phyloP scores from a whole-genome alignment of 2,797 vertebrate genomes.

The Megalops cyprinoides region DNA sequence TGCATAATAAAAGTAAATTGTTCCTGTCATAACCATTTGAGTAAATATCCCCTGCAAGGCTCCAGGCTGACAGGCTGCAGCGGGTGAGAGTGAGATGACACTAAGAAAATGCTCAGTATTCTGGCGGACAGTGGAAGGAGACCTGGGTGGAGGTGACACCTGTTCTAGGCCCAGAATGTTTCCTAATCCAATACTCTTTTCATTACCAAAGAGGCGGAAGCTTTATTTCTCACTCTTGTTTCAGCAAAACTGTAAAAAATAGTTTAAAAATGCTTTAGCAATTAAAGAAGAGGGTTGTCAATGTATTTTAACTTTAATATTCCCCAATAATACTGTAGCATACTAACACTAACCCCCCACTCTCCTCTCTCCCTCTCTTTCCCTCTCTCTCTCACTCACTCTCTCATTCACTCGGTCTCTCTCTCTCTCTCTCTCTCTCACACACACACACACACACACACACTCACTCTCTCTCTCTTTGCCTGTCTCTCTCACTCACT shows the following conservation, averaged over 20 bases:
- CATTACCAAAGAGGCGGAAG: not conserved
- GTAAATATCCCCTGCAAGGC: not conserved
- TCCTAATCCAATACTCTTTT: not conserved
- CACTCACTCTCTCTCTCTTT: not conserved
- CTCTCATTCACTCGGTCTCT: too few relatives aligned
- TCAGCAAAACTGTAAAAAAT: not conserved
- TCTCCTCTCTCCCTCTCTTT: too few relatives aligned
- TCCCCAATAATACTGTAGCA: not conserved
- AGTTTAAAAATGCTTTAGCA: conserved; percentile 17
- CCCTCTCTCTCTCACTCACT: too few relatives aligned
- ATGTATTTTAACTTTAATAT: not conserved
- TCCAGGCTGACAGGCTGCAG: not conserved
- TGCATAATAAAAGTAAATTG: not conserved
- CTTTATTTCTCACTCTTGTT: not conserved
- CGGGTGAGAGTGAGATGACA: too few relatives aligned
- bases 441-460: too few relatives aligned
- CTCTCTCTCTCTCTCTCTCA: too few relatives aligned
- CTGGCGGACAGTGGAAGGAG: not conserved
- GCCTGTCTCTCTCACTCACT: too few relatives aligned
- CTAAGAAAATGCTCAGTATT: too few relatives aligned
- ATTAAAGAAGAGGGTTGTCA: not conserved
- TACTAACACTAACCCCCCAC: not conserved
- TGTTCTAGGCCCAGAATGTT: not conserved
- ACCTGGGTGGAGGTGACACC: not conserved
- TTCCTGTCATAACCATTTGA: conserved; percentile 1